Percentiles rank a stretch among this genome's conserved stretches.
Conservation (phyloP, 2,113 vertebrate species). For the Bubo scandiacus region DNA sequence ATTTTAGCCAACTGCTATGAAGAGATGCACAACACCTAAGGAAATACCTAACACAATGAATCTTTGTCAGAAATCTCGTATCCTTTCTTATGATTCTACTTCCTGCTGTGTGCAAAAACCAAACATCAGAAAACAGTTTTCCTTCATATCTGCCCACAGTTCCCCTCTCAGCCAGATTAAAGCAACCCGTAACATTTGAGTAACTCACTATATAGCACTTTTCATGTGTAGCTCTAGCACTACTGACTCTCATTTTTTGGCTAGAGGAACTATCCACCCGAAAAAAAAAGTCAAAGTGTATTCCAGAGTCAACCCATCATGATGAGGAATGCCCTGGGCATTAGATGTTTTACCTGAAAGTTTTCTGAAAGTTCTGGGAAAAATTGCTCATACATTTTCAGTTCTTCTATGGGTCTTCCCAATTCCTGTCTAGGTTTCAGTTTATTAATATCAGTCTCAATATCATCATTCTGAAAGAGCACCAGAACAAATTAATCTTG, state of each 20-base stretch:
- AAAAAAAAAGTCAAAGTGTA: not conserved
- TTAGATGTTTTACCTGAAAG: slow-evolving; percentile 84
- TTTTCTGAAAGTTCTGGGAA: slow-evolving; percentile 91
- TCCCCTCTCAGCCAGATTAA: not conserved
- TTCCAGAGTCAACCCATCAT: not conserved
- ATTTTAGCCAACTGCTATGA: not conserved
- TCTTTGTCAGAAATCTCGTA: not conserved
- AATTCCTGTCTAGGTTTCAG: slow-evolving; percentile 83
- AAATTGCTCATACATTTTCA: slow-evolving; percentile 91
- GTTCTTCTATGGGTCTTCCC: slow-evolving; percentile 84
- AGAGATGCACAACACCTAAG: not conserved
- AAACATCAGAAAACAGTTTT: not conserved
- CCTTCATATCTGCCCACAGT: not conserved
- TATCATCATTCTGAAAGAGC: slow-evolving; percentile 90
- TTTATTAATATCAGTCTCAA: slow-evolving; percentile 96
- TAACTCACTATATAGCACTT: not conserved
- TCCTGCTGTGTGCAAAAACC: not conserved
- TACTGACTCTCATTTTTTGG: not conserved
- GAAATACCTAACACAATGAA: not conserved
- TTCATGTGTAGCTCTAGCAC: not conserved
- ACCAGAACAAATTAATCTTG: not conserved
- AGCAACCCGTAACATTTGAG: not conserved
- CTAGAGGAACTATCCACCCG: not conserved
- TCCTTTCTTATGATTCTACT: not conserved
- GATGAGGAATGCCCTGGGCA: not conserved